Conservation (phyloP, 2,888 invertebrate species). For the Cephus spinipes region DNA sequence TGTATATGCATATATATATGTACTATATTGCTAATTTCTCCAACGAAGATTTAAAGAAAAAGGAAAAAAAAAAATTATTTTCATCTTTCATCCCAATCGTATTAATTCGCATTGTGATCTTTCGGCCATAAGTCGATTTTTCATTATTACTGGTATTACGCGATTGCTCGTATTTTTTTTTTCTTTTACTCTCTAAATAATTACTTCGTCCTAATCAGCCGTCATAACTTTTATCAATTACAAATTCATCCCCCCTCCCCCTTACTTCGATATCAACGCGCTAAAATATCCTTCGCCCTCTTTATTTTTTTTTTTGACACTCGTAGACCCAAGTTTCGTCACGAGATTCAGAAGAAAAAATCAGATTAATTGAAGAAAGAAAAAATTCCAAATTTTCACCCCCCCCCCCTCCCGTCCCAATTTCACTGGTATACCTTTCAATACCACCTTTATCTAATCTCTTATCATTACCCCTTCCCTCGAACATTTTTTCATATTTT, state of each 20-base stretch:
- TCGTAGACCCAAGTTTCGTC: too few species aligned
- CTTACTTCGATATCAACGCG: too few species aligned
- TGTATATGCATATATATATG: conserved; percentile 11
- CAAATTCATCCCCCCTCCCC: too few species aligned
- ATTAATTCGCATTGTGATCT: not conserved
- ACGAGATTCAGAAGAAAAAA: too few species aligned
- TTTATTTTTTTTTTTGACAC: too few species aligned
- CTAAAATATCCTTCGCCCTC: too few species aligned
- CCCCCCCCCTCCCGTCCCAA: too few species aligned
- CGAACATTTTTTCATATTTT: too few species aligned
- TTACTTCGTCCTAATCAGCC: conserved; percentile 3
- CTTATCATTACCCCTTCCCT: not conserved
- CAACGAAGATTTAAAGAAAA: conserved; percentile 8
- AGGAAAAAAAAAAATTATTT: conserved; percentile 29
- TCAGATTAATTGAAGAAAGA: too few species aligned
- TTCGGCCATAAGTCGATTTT: too few species aligned
- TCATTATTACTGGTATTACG: conserved; percentile 4
- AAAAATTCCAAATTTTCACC: not conserved
- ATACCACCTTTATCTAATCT: not conserved
- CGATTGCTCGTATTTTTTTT: conserved; percentile 1
- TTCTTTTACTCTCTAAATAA: conserved; percentile 10
- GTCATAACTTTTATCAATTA: not conserved
- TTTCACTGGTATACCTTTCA: not conserved
- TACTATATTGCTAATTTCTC: conserved; percentile 22
- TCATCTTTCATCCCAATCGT: conserved; percentile 13